Base-by-base conservation (phyloP, 2,888 invertebrate genomes). In the Noctua janthina region DNA sequence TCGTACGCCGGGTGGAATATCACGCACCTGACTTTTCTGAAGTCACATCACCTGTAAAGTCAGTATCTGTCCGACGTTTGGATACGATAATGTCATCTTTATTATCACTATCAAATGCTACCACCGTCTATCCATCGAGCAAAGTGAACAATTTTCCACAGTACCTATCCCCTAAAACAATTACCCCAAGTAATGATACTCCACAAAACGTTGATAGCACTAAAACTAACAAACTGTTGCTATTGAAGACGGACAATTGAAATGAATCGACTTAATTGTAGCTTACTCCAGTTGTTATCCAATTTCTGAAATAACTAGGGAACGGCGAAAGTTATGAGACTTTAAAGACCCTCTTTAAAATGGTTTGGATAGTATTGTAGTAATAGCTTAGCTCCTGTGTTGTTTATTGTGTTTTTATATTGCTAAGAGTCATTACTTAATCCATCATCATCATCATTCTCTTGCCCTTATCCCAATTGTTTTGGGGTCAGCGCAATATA, bases 221-320 rank as follows among this genome's bases (percentile, higher is more conserved):
- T 90, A 84, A 87, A 90, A 81, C 82, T 90, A 83, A 81, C 85
- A 86, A 85, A 89, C 83, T 78, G 78, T 73, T 56, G 56, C 79
- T 71, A 86, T 81, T 83, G 70, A 68, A 84, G 82, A 81, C 62
- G 74, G 83, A 82, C 87, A 88, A 87, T 88, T 87, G 78, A 80
- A 84, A 87, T 84, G 73, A 89, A 87, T 87, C 82, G 74, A 81
- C 78, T 84, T 87, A 88, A 90, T 90, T 84, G 86, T 74, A 86
- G 84, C 83, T 86, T 83, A 85, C 76, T 64, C 71, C 74, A 83
- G 78, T 87, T 82, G 86, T 87, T 83, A 89, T 85, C 86, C 89
- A 90, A 90, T 90, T 88, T 86, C 79, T 78, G 74, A 80, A 87
- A 90, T 90, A 76, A 87, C 85, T 86, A 78, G 76, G 54, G 39